Base-by-base conservation (phyloP, 2,797 vertebrate species). In the Enteromius afrohamiltoni region DNA sequence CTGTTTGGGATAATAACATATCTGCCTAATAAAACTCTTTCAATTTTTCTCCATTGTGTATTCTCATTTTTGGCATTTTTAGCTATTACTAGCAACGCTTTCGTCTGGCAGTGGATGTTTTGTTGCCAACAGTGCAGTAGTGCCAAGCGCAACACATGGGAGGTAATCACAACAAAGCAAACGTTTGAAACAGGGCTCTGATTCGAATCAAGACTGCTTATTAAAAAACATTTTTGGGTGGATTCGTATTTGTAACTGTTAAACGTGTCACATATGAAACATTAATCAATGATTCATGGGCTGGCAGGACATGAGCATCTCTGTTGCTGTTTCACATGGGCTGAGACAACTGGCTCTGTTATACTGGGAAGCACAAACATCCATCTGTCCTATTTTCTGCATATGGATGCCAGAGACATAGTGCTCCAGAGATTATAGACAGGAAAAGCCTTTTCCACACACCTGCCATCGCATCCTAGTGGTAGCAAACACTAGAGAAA, bases 381-480 rank as follows among this genome's bases (percentile, higher is more conserved):
- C 86, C 88, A 88, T 90, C 85, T 87, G 77, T 85, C 67, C 71
- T 80, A 83, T 79, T 79, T 83, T 80, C 77, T 83, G 77, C 62
- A 79, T 37, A 86, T 85, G 80, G 78, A 65, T 67, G 77, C 68
- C 78, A 69, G 85, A 87, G 73, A 82, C 40, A 34, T n/a, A 42
- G 19, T 53, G 47, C 70, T 67, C 14, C 65, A 55, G 73, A 67
- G 71, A 83, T 68, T 77, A 34, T 49, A 77, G 71, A 16, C 3
- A 76, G 71, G 73, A 83, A 76, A 76, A 21, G 31, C 77, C 75
- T 23, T 74, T 64, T 87, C 80, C 89, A 88, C 86, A 53, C 89
- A 83, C 73, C 73, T 76, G 62, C 49, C 47, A 51, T 65, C 8
- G 5, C 23, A 81, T 49, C 23, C 40, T 62, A 53, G 71, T 64